Conservation (phyloP, 2,797 vertebrate genomes). For the Hybognathus amarus region DNA sequence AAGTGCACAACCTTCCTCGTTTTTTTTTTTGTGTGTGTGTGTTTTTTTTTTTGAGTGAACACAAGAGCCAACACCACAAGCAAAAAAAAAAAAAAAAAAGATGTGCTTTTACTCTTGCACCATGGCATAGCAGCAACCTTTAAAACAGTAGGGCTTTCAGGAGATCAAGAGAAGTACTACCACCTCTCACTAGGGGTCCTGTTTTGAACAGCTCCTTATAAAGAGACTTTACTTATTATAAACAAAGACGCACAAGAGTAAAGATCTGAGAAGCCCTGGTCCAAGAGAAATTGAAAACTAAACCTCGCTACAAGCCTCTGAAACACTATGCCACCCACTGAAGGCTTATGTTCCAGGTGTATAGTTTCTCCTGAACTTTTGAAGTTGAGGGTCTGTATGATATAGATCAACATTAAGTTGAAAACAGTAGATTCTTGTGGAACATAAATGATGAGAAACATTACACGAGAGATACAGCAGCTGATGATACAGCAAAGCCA, state of each 20-base stretch:
- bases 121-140: slow-evolving; percentile 46
- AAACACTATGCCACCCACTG: slow-evolving; percentile 37
- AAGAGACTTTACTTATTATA: slow-evolving; percentile 55
- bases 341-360: slow-evolving; percentile 47
- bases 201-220: slow-evolving; percentile 52
- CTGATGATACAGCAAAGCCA: slow-evolving; percentile 7
- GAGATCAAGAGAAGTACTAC: slow-evolving; percentile 52
- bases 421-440: slow-evolving; percentile 11
- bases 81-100: too few species aligned
- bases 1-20: too few species aligned
- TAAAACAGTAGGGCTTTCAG: slow-evolving; percentile 48
- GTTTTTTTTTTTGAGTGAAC: too few species aligned
- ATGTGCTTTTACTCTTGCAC: slow-evolving; percentile 13
- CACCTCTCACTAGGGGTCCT: slow-evolving; percentile 30
- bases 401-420: not conserved
- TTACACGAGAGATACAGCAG: not conserved
- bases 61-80: too few species aligned
- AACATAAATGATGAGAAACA: not conserved
- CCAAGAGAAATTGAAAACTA: slow-evolving; percentile 43
- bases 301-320: slow-evolving; percentile 25
- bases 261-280: slow-evolving; percentile 9
- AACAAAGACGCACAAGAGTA: slow-evolving; percentile 36
- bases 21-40: too few species aligned
- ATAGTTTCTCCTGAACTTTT: slow-evolving; percentile 16
- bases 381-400: slow-evolving; percentile 42